Conservation (phyloP, 92 coral and sea anemone genomes). For the Ricordea florida region DNA sequence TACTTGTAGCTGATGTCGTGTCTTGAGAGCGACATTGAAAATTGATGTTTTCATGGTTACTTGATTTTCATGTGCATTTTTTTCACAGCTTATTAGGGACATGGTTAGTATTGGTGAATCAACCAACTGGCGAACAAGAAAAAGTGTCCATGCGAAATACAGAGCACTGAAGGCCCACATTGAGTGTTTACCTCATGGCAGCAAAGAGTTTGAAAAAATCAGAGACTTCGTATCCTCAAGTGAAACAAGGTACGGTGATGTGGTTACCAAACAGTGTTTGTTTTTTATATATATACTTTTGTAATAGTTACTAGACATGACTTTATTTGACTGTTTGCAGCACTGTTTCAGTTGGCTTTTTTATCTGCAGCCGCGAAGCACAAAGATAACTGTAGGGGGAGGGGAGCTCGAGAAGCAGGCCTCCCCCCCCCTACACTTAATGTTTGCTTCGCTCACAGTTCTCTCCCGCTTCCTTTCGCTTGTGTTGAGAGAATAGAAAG, state of each 20-base stretch:
- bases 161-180: constrained; percentile 82
- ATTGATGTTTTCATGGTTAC: not conserved
- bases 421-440: too few species aligned
- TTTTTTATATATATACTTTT: not conserved
- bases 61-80: not conserved
- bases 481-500: too few species aligned
- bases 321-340: not conserved
- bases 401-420: too few species aligned
- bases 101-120: constrained; percentile 85
- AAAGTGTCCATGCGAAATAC: constrained; percentile 74
- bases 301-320: too few species aligned
- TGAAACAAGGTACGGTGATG: constrained; percentile 54
- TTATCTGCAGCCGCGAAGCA: too few species aligned
- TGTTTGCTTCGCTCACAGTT: too few species aligned
- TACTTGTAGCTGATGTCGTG: too few species aligned
- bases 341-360: not conserved
- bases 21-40: not conserved
- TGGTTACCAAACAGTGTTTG: not conserved
- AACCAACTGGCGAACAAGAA: constrained; percentile 74
- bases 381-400: too few species aligned
- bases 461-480: too few species aligned
- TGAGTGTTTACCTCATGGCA: constrained; percentile 40
- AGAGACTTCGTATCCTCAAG: constrained; percentile 48
- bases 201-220: constrained; percentile 53
- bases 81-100: constrained; percentile 83